Evolutionary conservation across 2,888 invertebrate species (phyloP).

Genomic region (Pyrocoelia pectoralis): DNA sequence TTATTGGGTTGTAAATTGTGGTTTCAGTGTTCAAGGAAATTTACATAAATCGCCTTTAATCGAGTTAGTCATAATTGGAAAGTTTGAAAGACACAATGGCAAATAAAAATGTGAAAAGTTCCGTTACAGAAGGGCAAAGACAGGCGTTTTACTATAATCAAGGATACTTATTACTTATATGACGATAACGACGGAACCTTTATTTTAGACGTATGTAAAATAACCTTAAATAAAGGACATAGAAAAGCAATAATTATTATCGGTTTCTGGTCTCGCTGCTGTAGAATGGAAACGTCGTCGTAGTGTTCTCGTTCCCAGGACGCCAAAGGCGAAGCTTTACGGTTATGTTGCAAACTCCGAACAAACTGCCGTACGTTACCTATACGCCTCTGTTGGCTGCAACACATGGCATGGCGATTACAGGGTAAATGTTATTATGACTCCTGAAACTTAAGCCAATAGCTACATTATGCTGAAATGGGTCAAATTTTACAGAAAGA

Average conservation of each 20-base stretch:
- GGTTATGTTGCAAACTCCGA: constrained; percentile 49
- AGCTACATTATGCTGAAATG: constrained; percentile 50
- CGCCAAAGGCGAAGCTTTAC: constrained; percentile 45
- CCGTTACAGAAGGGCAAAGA: too few relatives aligned
- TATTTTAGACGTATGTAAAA: constrained; percentile 15
- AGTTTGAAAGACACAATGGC: too few relatives aligned
- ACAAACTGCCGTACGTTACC: constrained; percentile 52
- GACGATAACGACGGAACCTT: too few relatives aligned
- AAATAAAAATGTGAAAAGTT: too few relatives aligned
- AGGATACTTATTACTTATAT: too few relatives aligned
- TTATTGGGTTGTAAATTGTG: too few relatives aligned
- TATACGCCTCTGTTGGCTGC: constrained; percentile 44
- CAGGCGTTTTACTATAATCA: too few relatives aligned
- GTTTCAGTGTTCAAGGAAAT: too few relatives aligned
- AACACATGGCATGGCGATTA: constrained; percentile 53
- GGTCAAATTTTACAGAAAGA: constrained; percentile 41
- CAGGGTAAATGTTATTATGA: constrained; percentile 52
- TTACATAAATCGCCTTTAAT: too few relatives aligned
- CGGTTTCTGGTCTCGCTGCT: constrained; percentile 32
- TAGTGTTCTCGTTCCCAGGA: constrained; percentile 19
- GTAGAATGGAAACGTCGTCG: constrained; percentile 21
- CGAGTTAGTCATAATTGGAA: too few relatives aligned
- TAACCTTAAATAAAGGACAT: constrained; percentile 37
- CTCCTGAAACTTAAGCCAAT: constrained; percentile 50
- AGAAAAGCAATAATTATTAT: constrained; percentile 39